phyloP scores from a whole-genome alignment of 1,140 invertebrate genomes.

The Manduca sexta region DNA sequence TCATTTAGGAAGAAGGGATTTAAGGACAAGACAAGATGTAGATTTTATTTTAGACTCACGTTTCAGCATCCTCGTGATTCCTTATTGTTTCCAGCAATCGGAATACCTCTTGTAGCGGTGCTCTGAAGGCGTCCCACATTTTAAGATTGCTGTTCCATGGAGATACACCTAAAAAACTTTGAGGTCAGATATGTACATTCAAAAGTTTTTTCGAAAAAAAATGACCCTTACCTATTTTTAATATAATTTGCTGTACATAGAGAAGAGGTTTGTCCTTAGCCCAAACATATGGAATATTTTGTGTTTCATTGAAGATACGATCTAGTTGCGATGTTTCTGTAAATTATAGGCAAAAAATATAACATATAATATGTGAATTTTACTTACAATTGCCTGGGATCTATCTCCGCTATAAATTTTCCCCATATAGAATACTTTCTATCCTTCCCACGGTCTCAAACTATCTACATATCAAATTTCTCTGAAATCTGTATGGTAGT shows the following conservation, averaged over 20 bases:
- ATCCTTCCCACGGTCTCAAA: too few species aligned
- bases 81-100: slow-evolving; percentile 88
- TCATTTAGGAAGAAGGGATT: too few species aligned
- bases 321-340: slow-evolving; percentile 36
- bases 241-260: slow-evolving; percentile 88
- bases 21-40: too few species aligned
- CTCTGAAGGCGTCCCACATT: slow-evolving; percentile 91
- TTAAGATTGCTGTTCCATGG: slow-evolving; percentile 89
- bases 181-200: background rate
- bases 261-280: slow-evolving; percentile 78
- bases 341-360: slow-evolving; percentile 13
- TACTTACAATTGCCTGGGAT: too few species aligned
- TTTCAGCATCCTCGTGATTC: slow-evolving; percentile 86
- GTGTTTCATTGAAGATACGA: slow-evolving; percentile 61
- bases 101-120: slow-evolving; percentile 90
- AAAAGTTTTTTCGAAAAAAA: background rate
- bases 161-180: slow-evolving; percentile 76
- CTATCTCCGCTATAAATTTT: too few species aligned
- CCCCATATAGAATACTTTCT: too few species aligned
- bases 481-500: too few species aligned
- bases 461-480: too few species aligned
- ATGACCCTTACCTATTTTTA: slow-evolving; percentile 68
- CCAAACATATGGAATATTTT: slow-evolving; percentile 73
- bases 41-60: slow-evolving; percentile 70
- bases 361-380: too few species aligned